A percentile compares a stretch with the other conserved stretches of the same genome.
Evolutionary conservation across 1,140 invertebrate species (phyloP).

Genomic region (Eumaeus atala): DNA sequence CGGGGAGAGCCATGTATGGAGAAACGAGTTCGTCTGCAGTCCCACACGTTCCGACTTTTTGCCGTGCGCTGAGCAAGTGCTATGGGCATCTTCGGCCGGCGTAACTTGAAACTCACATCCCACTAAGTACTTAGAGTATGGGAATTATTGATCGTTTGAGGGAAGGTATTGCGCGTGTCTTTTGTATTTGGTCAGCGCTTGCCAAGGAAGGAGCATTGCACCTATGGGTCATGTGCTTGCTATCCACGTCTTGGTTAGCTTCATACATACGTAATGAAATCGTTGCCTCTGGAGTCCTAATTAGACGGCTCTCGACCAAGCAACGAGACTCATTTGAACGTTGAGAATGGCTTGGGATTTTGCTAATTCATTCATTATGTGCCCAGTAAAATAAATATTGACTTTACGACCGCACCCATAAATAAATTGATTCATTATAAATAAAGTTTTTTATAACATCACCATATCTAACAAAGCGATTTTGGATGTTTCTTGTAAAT

Average conservation of each 20-base stretch:
- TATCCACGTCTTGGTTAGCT: constrained; percentile 46
- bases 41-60: constrained; percentile 71
- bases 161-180: constrained; percentile 24
- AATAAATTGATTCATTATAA: constrained; percentile 4
- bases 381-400: constrained; percentile 6
- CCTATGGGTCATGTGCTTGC: constrained; percentile 56
- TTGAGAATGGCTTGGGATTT: constrained; percentile 26
- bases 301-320: constrained; percentile 40
- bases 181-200: constrained; percentile 25
- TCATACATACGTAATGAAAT: constrained; percentile 67
- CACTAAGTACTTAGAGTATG: constrained; percentile 19
- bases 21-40: constrained; percentile 67
- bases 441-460: neutral
- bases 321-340: constrained; percentile 29
- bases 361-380: constrained; percentile 13
- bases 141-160: neutral
- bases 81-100: constrained; percentile 40
- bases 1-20: constrained; percentile 63
- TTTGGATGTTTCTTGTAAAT: neutral
- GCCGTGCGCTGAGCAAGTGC: constrained; percentile 54
- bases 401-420: neutral
- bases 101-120: constrained; percentile 36
- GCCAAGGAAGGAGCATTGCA: constrained; percentile 54
- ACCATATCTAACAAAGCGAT: constrained; percentile 3
- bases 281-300: constrained; percentile 46